A percentile compares a stretch with the other conserved stretches of the same genome.
Conservation (phyloP, 2,113 vertebrate species). For the Eonycteris spelaea region DNA sequence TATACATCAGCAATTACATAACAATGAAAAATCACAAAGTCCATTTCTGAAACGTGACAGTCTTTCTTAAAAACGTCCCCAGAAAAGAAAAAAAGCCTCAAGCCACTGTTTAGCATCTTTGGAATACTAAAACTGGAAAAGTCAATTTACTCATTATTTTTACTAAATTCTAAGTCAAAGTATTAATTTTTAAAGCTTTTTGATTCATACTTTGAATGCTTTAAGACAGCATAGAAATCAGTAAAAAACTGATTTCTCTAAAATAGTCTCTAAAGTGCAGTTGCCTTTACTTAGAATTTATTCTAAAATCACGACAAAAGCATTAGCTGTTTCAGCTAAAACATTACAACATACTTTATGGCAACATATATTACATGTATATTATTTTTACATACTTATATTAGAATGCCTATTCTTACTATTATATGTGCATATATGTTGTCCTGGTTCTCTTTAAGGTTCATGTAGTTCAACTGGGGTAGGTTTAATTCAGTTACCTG, state of each 20-base stretch:
- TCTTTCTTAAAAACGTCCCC: slow-evolving; percentile 7
- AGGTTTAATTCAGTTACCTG: background rate
- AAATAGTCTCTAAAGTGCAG: background rate
- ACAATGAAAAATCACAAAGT: background rate
- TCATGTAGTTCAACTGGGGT: background rate
- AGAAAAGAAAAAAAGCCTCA: background rate
- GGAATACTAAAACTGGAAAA: background rate
- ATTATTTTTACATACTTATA: background rate
- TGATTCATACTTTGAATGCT: background rate
- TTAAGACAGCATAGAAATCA: background rate
- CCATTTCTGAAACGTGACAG: background rate
- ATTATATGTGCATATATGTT: background rate
- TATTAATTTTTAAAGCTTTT: background rate
- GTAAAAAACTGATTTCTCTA: background rate
- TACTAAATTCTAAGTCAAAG: background rate
- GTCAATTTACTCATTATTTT: background rate
- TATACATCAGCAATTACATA: background rate
- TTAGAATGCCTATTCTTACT: background rate
- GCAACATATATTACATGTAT: background rate
- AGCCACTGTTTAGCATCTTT: background rate
- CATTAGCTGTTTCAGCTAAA: slow-evolving; percentile 1
- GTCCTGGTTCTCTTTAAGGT: background rate
- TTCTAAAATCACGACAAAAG: slow-evolving; percentile 6
- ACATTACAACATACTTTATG: background rate
- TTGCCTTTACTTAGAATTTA: slow-evolving; percentile 47